phyloP scores from a whole-genome alignment of 2,797 vertebrate species.

The Dermochelys coriacea region DNA sequence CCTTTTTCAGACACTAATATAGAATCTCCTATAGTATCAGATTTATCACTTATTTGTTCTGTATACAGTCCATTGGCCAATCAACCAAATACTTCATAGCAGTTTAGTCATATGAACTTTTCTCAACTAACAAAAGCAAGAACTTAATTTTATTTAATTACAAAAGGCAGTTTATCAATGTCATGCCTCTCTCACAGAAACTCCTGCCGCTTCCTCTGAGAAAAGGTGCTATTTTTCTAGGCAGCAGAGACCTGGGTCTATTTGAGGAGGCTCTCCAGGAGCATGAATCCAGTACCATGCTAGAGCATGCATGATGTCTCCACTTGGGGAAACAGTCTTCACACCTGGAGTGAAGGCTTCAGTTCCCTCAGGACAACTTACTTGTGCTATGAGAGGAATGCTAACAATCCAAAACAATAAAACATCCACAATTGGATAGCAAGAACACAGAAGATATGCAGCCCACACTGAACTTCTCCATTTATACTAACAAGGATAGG shows the following conservation, averaged over 20 bases:
- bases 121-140: neutral
- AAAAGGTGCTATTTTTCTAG: neutral
- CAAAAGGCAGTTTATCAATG: neutral
- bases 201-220: neutral
- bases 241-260: neutral
- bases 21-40: neutral
- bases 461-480: too few species aligned
- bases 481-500: neutral
- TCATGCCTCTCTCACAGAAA: neutral
- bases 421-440: neutral
- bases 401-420: neutral
- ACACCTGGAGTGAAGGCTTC: neutral
- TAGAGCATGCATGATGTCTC: neutral
- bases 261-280: neutral
- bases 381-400: neutral
- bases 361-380: neutral
- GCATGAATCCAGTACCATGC: neutral
- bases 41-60: neutral
- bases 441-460: neutral
- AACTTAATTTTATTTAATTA: neutral
- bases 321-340: neutral
- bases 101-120: neutral
- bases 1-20: neutral
- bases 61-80: neutral
- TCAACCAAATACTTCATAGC: neutral